Base-by-base conservation (phyloP, 2,113 vertebrate genomes). In the Istiophorus platypterus region DNA sequence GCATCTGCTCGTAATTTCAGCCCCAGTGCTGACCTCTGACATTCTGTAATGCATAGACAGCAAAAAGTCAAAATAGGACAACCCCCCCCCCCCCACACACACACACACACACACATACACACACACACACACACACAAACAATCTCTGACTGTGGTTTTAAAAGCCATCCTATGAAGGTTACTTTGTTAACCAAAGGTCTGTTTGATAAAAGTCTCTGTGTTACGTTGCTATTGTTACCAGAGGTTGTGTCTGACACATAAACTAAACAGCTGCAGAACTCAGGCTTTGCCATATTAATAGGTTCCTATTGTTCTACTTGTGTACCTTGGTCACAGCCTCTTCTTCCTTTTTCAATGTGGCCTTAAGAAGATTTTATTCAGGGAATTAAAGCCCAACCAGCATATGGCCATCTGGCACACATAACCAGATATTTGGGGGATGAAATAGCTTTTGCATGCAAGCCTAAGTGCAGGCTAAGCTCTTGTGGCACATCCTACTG, bases 361-460 rank as follows among this genome's bases (percentile, higher is more conserved):
- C 79, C 67, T 77, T 69, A 80, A 87, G 65, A 83, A 86, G 81
- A 90, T 88, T 88, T 91, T 61, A 81, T 87, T 87, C 71, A 77
- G 83, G 78, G 91, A 90, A 88, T 91, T 89, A 92, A 89, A 89
- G 59, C 65, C 57, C 68, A 68, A 78, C 71, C 68, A 91, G 81
- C 84, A 85, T 91, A 87, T 85, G 88, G 84, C 89, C 85, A 89
- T 92, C 90, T 91, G 92, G 84, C 82, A 65, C 86, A 85, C 78
- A 90, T 47, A 78, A 78, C 76, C 79, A 88, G 90, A 92, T 89
- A 90, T 92, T 90, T 88, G 85, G 66, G 80, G 67, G 77, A 71
- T 85, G 81, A 91, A 89, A 88, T 89, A 75, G 80, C 72, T 86
- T 88, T 86, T 84, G 87, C 85, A 82, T 75, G 67, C 71, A 77